These are phyloP conservation scores for Crax fasciolata DNA, from an alignment of 2,797 vertebrate genomes.

Conservation along the genomic window DNA sequence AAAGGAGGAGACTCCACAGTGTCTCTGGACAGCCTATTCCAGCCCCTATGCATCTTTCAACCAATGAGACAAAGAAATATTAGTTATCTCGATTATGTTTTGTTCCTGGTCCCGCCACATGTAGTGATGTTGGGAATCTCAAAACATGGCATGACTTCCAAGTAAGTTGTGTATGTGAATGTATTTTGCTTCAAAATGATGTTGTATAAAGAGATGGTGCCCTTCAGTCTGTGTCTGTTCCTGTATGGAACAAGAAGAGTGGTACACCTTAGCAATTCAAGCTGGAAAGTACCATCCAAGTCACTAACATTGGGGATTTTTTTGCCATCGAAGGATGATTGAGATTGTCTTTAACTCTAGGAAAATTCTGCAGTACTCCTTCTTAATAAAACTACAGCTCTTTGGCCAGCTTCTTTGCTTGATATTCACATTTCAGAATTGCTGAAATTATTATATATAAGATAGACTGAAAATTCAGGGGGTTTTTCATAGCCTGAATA, in stretches of 20 bases:
- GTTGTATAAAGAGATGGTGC: background rate
- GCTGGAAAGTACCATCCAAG: background rate
- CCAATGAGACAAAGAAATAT: background rate
- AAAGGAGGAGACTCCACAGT: too few relatives aligned
- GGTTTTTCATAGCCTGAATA: background rate
- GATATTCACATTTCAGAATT: background rate
- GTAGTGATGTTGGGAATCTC: background rate
- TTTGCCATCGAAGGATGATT: background rate
- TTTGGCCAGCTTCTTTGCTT: background rate
- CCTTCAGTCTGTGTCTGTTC: background rate
- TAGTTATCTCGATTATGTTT: background rate
- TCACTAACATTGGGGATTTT: background rate
- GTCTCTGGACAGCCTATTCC: too few relatives aligned
- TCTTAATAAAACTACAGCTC: background rate
- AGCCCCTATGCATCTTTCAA: background rate
- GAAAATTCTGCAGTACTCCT: background rate
- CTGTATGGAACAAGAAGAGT: background rate
- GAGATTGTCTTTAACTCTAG: background rate
- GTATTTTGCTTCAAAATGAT: background rate
- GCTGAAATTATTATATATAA: background rate
- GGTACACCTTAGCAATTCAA: background rate
- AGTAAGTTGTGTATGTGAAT: background rate
- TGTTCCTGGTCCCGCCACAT: too few relatives aligned
- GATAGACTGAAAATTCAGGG: background rate
- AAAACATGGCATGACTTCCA: background rate